Evolutionary conservation across 2,113 vertebrate species (phyloP).

Genomic region (Zosterops japonicus): DNA sequence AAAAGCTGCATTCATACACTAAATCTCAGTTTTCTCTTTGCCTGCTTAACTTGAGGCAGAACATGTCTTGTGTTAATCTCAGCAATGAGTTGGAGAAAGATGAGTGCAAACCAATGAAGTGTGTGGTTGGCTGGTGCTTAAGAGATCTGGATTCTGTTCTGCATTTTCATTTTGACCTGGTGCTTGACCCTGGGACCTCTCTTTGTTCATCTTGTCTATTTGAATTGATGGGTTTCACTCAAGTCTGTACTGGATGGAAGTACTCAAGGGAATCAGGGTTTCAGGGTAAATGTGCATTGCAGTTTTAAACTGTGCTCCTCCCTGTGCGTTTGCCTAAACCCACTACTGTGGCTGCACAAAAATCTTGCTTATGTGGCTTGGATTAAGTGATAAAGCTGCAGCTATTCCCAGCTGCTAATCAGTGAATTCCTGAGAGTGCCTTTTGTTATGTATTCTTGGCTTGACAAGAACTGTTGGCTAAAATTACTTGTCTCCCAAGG

Average conservation of each 20-base stretch:
- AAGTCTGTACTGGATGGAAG: not conserved
- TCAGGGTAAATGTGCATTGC: not conserved
- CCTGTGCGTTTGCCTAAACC: not conserved
- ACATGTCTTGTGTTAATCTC: not conserved
- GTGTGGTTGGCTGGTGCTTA: not conserved
- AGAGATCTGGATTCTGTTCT: not conserved
- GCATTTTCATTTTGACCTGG: not conserved
- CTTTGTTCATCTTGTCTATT: slow-evolving; percentile 14
- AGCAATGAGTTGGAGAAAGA: not conserved
- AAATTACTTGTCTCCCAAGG: not conserved
- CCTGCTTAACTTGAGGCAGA: not conserved
- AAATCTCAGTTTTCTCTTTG: not conserved
- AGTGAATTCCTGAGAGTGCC: not conserved
- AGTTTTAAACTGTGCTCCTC: not conserved
- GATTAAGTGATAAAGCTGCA: slow-evolving; percentile 28
- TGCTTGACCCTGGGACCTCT: not conserved
- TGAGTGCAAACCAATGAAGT: not conserved
- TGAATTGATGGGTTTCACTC: not conserved
- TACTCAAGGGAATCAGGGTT: not conserved
- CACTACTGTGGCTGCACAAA: not conserved
- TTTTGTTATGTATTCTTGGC: slow-evolving; percentile 36
- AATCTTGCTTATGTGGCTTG: not conserved
- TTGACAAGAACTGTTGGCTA: not conserved
- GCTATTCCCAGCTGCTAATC: not conserved
- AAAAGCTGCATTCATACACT: not conserved